A percentile compares a stretch with the other conserved stretches of the same genome.
Conservation (phyloP, 2,113 vertebrate genomes). For the Herpetotheres cachinnans region DNA sequence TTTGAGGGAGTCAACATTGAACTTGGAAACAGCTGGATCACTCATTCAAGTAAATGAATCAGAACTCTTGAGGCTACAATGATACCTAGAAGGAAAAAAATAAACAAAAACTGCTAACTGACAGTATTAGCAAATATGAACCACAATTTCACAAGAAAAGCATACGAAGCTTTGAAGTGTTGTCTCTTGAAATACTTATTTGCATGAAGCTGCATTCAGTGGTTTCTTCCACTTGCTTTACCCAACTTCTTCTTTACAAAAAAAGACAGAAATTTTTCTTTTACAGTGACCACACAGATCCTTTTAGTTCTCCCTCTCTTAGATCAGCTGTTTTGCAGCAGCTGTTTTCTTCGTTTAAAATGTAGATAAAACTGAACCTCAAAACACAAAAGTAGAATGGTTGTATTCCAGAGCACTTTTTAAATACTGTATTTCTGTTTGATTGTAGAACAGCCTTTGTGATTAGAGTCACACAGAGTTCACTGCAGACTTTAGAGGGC, state of each 20-base stretch:
- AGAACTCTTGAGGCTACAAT: background rate
- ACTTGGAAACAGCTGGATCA: background rate
- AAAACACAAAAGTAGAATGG: background rate
- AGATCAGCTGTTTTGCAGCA: background rate
- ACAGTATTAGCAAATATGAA: background rate
- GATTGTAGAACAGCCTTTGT: background rate
- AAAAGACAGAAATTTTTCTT: background rate
- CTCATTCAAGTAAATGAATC: background rate
- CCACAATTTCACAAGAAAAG: background rate
- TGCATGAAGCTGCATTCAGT: background rate
- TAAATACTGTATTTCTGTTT: background rate
- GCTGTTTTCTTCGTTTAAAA: background rate
- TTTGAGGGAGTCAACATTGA: background rate
- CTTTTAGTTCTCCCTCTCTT: background rate
- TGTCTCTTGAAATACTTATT: background rate
- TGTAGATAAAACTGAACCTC: background rate
- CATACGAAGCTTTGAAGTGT: background rate
- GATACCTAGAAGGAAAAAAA: background rate
- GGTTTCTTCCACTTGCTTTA: background rate
- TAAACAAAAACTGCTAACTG: background rate
- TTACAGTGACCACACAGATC: background rate
- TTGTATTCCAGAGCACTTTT: background rate
- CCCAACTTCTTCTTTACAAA: background rate
- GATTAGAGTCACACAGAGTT: background rate
- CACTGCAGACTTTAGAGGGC: background rate